Evolutionary conservation across 2,888 invertebrate species (phyloP).

Genomic region (Priocnemis perturbator): DNA sequence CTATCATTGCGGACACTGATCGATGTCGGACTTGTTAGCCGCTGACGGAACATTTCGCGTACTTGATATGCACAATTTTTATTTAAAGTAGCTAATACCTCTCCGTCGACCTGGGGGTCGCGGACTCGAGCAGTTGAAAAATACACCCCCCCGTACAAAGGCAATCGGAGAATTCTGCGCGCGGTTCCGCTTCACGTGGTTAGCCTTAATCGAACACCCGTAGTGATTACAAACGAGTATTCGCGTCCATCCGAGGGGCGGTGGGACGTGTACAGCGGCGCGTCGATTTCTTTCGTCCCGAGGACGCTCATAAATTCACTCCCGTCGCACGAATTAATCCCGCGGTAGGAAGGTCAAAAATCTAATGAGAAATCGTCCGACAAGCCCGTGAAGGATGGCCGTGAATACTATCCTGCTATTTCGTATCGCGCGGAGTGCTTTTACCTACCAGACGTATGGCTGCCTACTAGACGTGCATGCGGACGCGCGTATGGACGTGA

Average conservation of each 20-base stretch:
- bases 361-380: conserved; percentile 59
- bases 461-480: conserved; percentile 2
- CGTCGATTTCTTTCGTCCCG: conserved; percentile 46
- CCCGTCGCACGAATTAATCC: conserved; percentile 54
- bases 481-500: conserved; percentile 8
- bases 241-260: conserved; percentile 35
- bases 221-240: conserved; percentile 52
- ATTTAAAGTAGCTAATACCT: too few relatives aligned
- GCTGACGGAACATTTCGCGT: too few relatives aligned
- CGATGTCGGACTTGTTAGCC: too few relatives aligned
- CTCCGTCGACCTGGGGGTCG: too few relatives aligned
- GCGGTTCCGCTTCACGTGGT: too few relatives aligned
- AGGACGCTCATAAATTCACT: conserved; percentile 47
- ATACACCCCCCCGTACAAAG: background rate
- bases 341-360: conserved; percentile 46
- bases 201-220: conserved; percentile 46
- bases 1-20: too few relatives aligned
- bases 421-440: conserved; percentile 25
- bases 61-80: too few relatives aligned
- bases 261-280: conserved; percentile 2
- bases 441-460: conserved; percentile 9
- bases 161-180: conserved; percentile 1
- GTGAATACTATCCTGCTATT: conserved; percentile 42
- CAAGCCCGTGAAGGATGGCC: conserved; percentile 46
- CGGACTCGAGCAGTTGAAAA: too few relatives aligned